These are phyloP conservation scores for Caenorhabditis sp. DNA, from an alignment of 2,888 invertebrate genomes.

Conservation along the genomic window DNA sequence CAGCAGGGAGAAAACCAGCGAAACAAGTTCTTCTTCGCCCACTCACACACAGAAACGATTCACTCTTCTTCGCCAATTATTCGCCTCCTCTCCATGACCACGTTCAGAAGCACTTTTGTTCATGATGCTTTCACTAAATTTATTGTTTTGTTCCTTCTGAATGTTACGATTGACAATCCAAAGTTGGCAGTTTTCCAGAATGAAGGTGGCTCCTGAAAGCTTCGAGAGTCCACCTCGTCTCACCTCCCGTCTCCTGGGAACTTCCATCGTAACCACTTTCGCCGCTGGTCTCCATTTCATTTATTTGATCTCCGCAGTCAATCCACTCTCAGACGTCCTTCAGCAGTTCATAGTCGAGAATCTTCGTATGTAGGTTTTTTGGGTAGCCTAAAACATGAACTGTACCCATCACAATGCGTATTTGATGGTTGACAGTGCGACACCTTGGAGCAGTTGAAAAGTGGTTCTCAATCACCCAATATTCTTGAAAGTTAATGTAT, in stretches of 20 bases:
- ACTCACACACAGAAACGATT: slow-evolving; percentile 7
- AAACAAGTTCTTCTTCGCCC: slow-evolving; percentile 49
- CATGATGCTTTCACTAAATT: slow-evolving; percentile 4
- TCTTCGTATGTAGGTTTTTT: slow-evolving; percentile 50
- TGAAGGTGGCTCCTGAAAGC: slow-evolving; percentile 16
- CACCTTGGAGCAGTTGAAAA: too few species aligned
- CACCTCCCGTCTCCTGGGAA: slow-evolving; percentile 59
- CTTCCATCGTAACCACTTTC: slow-evolving; percentile 70
- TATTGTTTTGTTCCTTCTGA: slow-evolving; percentile 4
- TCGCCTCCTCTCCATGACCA: slow-evolving; percentile 8
- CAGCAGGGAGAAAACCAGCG: slow-evolving; percentile 36
- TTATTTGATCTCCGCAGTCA: slow-evolving; percentile 78
- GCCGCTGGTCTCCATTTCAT: slow-evolving; percentile 80
- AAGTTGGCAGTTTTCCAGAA: background rate
- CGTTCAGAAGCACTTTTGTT: slow-evolving; percentile 31
- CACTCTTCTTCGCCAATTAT: slow-evolving; percentile 15
- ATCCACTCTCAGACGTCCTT: slow-evolving; percentile 77
- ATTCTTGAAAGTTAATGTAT: too few species aligned
- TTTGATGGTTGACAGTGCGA: too few species aligned
- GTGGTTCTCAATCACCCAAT: too few species aligned
- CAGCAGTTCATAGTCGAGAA: slow-evolving; percentile 73
- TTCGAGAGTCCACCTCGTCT: slow-evolving; percentile 24
- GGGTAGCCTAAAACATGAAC: too few species aligned
- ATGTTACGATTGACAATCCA: background rate
- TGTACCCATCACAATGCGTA: too few species aligned